Base-by-base conservation (phyloP, 2,888 invertebrate genomes). In the Mimas tiliae region DNA sequence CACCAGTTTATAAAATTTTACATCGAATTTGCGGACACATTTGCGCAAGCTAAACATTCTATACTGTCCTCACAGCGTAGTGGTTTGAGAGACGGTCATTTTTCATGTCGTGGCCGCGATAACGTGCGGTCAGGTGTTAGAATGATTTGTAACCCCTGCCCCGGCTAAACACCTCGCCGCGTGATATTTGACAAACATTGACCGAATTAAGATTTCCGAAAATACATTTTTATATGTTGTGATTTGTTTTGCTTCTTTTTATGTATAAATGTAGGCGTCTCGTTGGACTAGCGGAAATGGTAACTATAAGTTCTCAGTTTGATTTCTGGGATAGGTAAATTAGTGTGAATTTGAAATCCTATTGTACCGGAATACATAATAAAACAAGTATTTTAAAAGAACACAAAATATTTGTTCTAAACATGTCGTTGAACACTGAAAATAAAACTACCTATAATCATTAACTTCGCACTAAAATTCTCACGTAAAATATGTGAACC, bases 71-170 rank as follows among this genome's bases (percentile, higher is more conserved):
- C 45, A 16, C 16, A 62, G 14, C 64, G 72, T 69, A 75, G 73
- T 73, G 80, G 81, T 83, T 86, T 81, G 79, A 82, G 83, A 85
- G 86, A 85, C 83, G 83, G 89, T 84, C 87, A 93, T 92, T 93
- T 93, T 93, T 93, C 93, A 93, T 87, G 89, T 85, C 81, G 81
- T 68, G 77, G 77, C 78, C 78, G 82, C 93, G 92, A 92, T 93
- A 93, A 88, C 84, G 78, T 76, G 78, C 78, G 89, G 88, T 89
- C 89, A 92, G 92, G 93, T 91, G 93, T 88, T 88, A 83, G 85
- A 91, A 90, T 93, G 92, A 93, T 93, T 93, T 91, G 93, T 93
- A 80, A 73, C 79, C 80, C 71, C 33, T 62, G 63, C 53, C 45
- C 45, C 47, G 38, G 52, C 52, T 63, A 51, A 83, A 84, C 63